phyloP scores from a whole-genome alignment of 2,113 vertebrate genomes.

The Meriones unguiculatus region DNA sequence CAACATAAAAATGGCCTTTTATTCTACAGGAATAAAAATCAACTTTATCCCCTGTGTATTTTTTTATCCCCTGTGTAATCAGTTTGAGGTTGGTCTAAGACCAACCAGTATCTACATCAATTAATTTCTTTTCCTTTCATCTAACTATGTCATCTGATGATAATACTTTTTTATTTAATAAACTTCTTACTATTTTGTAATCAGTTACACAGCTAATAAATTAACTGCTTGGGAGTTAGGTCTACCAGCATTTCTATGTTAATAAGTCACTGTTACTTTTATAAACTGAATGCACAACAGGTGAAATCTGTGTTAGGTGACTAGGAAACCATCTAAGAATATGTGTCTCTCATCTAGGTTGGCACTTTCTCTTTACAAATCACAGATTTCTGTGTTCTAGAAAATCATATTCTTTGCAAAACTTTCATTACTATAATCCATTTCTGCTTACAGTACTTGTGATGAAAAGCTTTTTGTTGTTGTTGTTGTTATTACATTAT shows the following conservation, averaged over 20 bases:
- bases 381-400: background rate
- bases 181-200: background rate
- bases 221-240: background rate
- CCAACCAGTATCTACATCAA: background rate
- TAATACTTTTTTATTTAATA: background rate
- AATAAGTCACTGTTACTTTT: background rate
- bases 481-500: background rate
- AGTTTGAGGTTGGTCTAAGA: background rate
- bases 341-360: background rate
- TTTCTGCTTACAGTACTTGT: background rate
- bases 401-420: background rate
- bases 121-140: background rate
- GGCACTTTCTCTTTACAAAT: background rate
- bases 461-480: fast-evolving
- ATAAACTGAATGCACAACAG: background rate
- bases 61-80: background rate
- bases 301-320: background rate
- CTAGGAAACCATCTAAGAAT: background rate
- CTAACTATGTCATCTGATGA: background rate
- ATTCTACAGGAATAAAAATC: background rate
- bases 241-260: no score
- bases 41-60: background rate
- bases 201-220: background rate
- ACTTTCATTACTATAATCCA: background rate
- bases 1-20: background rate